Base-by-base conservation (phyloP, 2,797 vertebrate genomes). In the Ceryle rudis region DNA sequence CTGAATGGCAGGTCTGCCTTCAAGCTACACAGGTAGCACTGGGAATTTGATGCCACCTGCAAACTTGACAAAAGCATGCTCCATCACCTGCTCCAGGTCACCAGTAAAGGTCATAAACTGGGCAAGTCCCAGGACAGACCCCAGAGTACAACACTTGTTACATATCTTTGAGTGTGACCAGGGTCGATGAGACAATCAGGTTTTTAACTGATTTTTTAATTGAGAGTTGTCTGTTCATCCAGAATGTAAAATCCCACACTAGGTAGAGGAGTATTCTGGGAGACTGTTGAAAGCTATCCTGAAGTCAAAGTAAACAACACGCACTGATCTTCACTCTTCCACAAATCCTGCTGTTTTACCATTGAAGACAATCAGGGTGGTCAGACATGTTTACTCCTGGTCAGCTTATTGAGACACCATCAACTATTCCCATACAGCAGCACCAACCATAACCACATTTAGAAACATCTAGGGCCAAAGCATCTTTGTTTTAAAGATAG, bases 171-270 rank as follows among this genome's bases (percentile, higher is more conserved):
- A 65, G 20, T 3, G 28, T 44, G 31, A 39, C 47, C 21, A 37
- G 47, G 61, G 42, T 10, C 3, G 6, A 33, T 0, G 2, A 54
- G 14, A 19, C 11, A 10, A 35, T 5, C 60, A 11, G 8, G 7
- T 46, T 41, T 81, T 79, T 58, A 23, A 31, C 37, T 61, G 35
- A 18, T 16, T 39, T 51, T 28, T 51, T 52, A 52, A 28, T 52
- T 52, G 51, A 52, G 69, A 31, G 37, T 20, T 21, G 19, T 74
- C 66, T 67, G 39, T 64, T 44, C 3, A 2, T 33, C 21, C 39
- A 39, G 37, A 83, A 55, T 17, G 10, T 9, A 29, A 39, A 17
- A 11, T 41, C 70, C 25, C 66, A 54, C 21, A 14, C 33, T 20
- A 41, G 21, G 14, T 0, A 62, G 17, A 54, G 6, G 4, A 44